Conservation (phyloP, 2,797 vertebrate genomes). For the Sebastes steindachneri region DNA sequence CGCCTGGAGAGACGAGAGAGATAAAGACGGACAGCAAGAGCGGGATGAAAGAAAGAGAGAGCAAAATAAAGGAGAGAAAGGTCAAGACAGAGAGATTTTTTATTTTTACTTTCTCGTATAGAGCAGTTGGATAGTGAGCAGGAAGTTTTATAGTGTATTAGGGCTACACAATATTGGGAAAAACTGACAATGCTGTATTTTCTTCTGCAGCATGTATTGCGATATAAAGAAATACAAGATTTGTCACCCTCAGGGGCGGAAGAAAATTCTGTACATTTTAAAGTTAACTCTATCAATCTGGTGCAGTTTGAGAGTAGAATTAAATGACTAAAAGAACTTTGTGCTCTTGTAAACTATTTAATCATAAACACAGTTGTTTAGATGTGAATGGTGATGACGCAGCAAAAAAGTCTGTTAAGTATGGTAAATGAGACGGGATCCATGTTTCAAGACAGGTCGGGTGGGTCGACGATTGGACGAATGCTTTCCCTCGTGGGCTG, state of each 20-base stretch:
- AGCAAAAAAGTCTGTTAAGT: too few species aligned
- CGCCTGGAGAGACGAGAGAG: constrained; percentile 74
- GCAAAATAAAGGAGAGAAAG: background rate
- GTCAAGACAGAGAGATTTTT: background rate
- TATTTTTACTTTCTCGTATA: background rate
- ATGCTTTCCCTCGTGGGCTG: fast-evolving
- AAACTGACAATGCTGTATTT: background rate
- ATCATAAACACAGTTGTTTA: too few species aligned
- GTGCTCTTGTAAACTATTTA: too few species aligned
- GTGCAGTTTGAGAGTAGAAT: too few species aligned
- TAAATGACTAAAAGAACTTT: too few species aligned
- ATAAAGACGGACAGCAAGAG: background rate
- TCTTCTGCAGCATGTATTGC: background rate
- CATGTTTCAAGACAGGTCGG: too few species aligned
- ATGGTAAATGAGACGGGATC: too few species aligned
- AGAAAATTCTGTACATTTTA: too few species aligned
- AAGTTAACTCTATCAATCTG: too few species aligned
- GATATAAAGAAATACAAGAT: background rate
- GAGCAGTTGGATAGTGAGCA: background rate
- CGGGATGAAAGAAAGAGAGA: background rate
- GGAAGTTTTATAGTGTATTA: background rate
- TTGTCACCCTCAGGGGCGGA: background rate
- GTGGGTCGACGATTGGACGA: too few species aligned
- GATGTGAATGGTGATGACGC: too few species aligned
- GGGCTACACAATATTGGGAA: background rate